Percentiles rank a stretch among this genome's conserved stretches.
These are phyloP conservation scores for Prunella himalayana DNA, from an alignment of 2,113 vertebrate genomes.

Conservation along the genomic window DNA sequence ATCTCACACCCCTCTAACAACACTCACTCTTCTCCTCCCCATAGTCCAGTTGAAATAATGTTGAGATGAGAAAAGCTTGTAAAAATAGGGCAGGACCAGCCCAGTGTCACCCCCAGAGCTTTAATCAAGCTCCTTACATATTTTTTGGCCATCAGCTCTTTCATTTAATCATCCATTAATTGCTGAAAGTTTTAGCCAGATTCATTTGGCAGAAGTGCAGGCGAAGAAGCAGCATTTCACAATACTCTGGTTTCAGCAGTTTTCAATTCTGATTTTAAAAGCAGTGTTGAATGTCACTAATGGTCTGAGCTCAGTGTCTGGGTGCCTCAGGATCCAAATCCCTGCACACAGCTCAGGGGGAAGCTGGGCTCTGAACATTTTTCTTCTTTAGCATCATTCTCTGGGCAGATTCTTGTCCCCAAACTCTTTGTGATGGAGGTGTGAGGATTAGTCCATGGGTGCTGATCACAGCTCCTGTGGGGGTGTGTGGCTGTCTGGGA, in stretches of 20 bases:
- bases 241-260: not conserved
- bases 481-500: not conserved
- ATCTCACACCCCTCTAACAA: not conserved
- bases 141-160: not conserved
- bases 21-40: not conserved
- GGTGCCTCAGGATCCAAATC: not conserved
- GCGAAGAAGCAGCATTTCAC: not conserved
- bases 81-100: not conserved
- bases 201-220: not conserved
- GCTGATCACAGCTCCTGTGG: not conserved
- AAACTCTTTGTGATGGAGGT: not conserved
- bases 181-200: not conserved
- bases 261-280: not conserved
- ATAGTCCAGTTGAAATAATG: accelerated
- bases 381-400: not conserved
- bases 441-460: not conserved
- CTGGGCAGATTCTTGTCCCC: not conserved
- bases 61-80: not conserved
- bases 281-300: not conserved
- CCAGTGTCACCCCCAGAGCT: not conserved
- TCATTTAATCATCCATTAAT: not conserved
- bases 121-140: not conserved
- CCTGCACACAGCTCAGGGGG: not conserved
- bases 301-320: not conserved
- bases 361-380: not conserved